Base-by-base conservation (phyloP, 2,113 vertebrate species). In the Chascanopsetta lugubris region DNA sequence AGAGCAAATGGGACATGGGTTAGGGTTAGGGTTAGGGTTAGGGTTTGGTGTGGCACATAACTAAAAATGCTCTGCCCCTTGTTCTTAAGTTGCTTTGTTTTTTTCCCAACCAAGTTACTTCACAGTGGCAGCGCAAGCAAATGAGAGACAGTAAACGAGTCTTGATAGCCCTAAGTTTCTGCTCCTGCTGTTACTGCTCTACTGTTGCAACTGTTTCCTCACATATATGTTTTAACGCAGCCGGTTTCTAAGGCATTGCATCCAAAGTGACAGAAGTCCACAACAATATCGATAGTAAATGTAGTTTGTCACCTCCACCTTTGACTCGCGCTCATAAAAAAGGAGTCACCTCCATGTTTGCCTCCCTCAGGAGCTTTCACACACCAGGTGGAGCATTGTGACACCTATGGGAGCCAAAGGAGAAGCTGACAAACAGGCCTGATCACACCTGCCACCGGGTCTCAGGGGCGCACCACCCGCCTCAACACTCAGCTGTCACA, bases 371-470 rank as follows among this genome's bases (percentile, higher is more conserved):
- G 82, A 69, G 77, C 74, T 75, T 85, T 87, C 87, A 85, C 88
- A 82, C 72, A 54, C 67, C 85, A 90, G 88, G 87, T 86, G 88
- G 78, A 82, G 73, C 70, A 59, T 67, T 46, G 78, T 84, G 77
- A 88, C 75, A 79, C 88, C 85, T 85, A 57, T 67, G 75, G 83
- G 82, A 89, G 83, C 84, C 70, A 57, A 46, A 74, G 69, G 77
- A 85, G 80, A 82, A 82, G 82, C 82, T 77, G 82, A 82, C 75
- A 85, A 87, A 83, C 80, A 83, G 84, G 36, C 48, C 80, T 75
- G 75, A 83, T 89, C 83, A 57, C 89, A 91, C 84, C 85, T 87
- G 83, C 79, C 66, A 61, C 49, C 67, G 5, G 67, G 80, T 84
- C 82, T 83, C 82, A 25, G 54, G 83, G 81, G 86, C 79, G 46